Percentiles rank a stretch among this genome's conserved stretches.
Evolutionary conservation across 2,113 vertebrate species (phyloP).

Genomic region (Rhea americana): DNA sequence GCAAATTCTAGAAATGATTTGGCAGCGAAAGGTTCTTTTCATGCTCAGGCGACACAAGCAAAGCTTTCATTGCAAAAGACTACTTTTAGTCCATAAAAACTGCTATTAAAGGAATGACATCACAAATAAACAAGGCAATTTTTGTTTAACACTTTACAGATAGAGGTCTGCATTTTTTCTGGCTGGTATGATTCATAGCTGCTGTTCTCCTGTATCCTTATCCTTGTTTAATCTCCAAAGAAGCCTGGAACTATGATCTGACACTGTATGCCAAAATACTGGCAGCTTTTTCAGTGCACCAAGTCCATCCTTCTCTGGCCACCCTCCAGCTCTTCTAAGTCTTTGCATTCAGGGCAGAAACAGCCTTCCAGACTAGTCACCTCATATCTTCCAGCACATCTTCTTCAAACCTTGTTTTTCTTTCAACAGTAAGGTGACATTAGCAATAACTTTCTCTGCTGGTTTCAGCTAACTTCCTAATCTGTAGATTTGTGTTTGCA

Average conservation of each 20-base stretch:
- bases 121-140: neutral
- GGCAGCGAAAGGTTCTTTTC: neutral
- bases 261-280: neutral
- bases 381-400: accelerated
- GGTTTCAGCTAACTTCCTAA: neutral
- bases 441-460: neutral
- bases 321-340: neutral
- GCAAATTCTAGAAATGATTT: neutral
- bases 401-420: neutral
- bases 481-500: neutral
- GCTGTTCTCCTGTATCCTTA: accelerated
- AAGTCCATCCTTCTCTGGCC: neutral
- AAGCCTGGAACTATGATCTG: neutral
- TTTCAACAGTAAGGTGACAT: neutral
- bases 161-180: neutral
- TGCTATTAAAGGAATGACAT: neutral
- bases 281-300: neutral
- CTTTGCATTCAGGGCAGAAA: neutral
- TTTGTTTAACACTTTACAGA: neutral
- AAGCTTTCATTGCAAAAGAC: neutral
- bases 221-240: neutral
- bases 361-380: neutral
- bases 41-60: neutral
- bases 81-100: neutral
- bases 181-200: neutral